Conservation (phyloP, 2,888 invertebrate species). For the Molorchus minor region DNA sequence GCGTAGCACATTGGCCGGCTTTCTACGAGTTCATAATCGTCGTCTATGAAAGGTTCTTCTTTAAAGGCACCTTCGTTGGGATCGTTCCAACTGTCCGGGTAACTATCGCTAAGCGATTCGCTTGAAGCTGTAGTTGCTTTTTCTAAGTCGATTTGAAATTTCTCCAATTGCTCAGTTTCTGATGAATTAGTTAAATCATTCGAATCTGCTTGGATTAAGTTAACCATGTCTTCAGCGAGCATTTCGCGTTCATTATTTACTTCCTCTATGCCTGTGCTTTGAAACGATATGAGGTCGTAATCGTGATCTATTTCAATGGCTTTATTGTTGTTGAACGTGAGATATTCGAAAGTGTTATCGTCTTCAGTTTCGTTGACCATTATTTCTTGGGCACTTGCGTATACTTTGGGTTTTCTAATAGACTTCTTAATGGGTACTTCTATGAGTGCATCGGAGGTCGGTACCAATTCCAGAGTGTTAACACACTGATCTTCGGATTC, state of each 20-base stretch:
- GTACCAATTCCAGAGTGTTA: constrained; percentile 57
- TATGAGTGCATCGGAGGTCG: constrained; percentile 59
- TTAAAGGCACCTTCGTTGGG: constrained; percentile 45
- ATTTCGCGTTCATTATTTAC: constrained; percentile 29
- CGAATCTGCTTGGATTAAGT: constrained; percentile 45
- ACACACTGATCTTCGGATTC: constrained; percentile 52
- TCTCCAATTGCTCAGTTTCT: constrained; percentile 44
- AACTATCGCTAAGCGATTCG: constrained; percentile 52
- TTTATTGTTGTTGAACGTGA: constrained; percentile 36
- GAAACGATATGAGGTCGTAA: constrained; percentile 50
- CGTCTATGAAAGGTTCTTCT: constrained; percentile 38
- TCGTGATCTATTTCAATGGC: constrained; percentile 37
- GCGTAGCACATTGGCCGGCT: constrained; percentile 42
- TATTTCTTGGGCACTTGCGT: constrained; percentile 57
- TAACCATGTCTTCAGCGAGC: constrained; percentile 43
- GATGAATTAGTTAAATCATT: constrained; percentile 43
- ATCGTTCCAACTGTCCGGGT: constrained; percentile 37
- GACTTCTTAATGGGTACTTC: constrained; percentile 61
- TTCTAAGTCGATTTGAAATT: constrained; percentile 42
- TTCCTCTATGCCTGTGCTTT: constrained; percentile 24
- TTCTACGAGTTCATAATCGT: constrained; percentile 57
- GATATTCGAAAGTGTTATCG: constrained; percentile 36
- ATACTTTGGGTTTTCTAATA: constrained; percentile 51
- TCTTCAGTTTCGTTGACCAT: constrained; percentile 32
- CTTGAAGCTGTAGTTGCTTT: constrained; percentile 50